Conservation (phyloP, 2,797 vertebrate genomes). For the Gallirallus australis region DNA sequence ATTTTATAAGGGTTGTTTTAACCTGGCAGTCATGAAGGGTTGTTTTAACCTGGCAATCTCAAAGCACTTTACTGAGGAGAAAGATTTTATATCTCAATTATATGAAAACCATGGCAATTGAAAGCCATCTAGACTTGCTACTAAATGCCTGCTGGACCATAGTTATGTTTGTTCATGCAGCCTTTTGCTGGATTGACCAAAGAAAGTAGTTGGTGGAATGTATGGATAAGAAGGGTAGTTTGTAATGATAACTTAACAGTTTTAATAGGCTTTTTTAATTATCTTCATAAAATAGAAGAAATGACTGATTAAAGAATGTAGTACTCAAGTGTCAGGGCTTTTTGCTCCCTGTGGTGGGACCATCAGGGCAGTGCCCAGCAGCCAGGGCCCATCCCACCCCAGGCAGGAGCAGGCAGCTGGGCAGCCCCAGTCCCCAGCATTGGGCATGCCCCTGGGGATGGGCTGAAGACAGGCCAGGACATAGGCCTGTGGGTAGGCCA, state of each 20-base stretch:
- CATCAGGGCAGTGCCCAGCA: not conserved
- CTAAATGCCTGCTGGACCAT: not conserved
- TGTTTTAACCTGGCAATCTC: not conserved
- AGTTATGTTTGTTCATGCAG: not conserved
- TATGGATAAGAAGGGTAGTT: not conserved
- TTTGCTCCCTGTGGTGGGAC: not conserved
- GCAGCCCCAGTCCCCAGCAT: accelerated
- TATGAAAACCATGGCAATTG: not conserved
- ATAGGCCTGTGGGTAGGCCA: too few species aligned
- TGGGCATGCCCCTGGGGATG: not conserved
- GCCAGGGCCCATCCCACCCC: accelerated
- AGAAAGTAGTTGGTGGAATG: not conserved
- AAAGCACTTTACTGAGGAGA: not conserved
- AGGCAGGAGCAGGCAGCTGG: not conserved
- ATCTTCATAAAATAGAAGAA: not conserved
- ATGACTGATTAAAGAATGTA: not conserved
- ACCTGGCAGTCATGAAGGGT: not conserved
- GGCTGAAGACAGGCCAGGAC: not conserved
- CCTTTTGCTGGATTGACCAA: not conserved
- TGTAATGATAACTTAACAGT: not conserved
- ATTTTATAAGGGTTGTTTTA: not conserved
- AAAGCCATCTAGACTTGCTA: not conserved
- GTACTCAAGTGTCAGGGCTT: not conserved
- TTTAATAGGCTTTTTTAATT: not conserved
- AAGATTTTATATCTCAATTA: not conserved